These are phyloP conservation scores for Nephrotoma appendiculata DNA, from an alignment of 2,888 invertebrate species.

Conservation along the genomic window DNA sequence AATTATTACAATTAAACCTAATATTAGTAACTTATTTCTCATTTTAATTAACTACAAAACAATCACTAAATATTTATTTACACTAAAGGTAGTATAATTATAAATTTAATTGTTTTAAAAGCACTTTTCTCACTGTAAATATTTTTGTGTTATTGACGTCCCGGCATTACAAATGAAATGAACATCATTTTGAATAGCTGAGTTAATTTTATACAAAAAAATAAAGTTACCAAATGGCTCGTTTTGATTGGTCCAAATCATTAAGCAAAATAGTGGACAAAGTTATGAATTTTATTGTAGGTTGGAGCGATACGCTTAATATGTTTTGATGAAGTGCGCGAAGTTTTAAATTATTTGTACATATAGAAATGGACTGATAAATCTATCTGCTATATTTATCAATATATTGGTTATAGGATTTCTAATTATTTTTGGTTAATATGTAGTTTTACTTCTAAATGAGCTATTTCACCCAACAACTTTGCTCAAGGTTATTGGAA, in stretches of 20 bases:
- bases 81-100: not conserved
- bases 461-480: no score
- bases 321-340: not conserved
- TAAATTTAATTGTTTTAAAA: not conserved
- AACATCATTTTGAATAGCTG: not conserved
- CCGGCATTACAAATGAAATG: conserved; percentile 2
- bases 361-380: no score
- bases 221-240: conserved; percentile 18
- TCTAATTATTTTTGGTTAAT: no score
- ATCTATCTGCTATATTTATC: no score
- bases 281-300: not conserved
- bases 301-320: not conserved
- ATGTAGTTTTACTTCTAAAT: no score
- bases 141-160: not conserved
- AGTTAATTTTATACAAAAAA: conserved; percentile 2
- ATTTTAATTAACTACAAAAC: not conserved
- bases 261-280: not conserved
- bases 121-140: not conserved
- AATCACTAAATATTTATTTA: not conserved
- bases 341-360: not conserved
- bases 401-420: no score
- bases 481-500: no score
- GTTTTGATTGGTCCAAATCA: conserved; percentile 25
- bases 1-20: conserved; percentile 23
- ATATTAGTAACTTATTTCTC: not conserved